A percentile compares a stretch with the other conserved stretches of the same genome.
Conservation (phyloP, 2,888 invertebrate species). For the Helleia helle region DNA sequence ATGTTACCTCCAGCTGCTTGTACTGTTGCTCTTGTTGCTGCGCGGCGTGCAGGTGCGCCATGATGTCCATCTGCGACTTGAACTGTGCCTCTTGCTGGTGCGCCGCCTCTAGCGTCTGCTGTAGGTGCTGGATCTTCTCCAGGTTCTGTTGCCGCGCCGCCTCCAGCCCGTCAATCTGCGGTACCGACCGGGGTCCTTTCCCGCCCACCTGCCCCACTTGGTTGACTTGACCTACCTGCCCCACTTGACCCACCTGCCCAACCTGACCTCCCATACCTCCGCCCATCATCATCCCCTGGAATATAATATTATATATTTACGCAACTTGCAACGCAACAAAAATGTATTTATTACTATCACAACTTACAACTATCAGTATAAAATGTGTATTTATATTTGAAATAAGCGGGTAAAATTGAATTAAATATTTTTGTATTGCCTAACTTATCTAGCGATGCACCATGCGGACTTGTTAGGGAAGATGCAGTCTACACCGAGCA, state of each 20-base stretch:
- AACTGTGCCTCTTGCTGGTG: constrained; percentile 84
- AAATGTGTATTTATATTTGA: not conserved
- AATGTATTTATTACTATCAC: too few species aligned
- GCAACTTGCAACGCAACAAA: too few species aligned
- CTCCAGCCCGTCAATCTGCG: constrained; percentile 76
- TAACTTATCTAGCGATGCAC: too few species aligned
- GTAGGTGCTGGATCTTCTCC: constrained; percentile 81
- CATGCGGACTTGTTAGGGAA: too few species aligned
- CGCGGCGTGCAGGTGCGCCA: constrained; percentile 81
- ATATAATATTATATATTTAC: too few species aligned
- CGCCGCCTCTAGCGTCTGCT: constrained; percentile 85
- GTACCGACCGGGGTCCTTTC: constrained; percentile 36
- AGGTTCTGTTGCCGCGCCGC: constrained; percentile 85
- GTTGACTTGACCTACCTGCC: too few species aligned
- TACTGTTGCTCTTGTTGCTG: constrained; percentile 88
- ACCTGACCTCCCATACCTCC: constrained; percentile 43
- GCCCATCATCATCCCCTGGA: constrained; percentile 61
- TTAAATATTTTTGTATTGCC: too few species aligned
- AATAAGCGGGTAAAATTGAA: too few species aligned
- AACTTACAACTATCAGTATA: too few species aligned
- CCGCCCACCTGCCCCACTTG: constrained; percentile 40
- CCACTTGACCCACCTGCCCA: constrained; percentile 23
- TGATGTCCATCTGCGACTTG: constrained; percentile 83
- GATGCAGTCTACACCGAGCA: too few species aligned
- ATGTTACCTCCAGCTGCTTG: too few species aligned